Conservation (phyloP, 1,140 invertebrate species). For the Ruditapes philippinarum region DNA sequence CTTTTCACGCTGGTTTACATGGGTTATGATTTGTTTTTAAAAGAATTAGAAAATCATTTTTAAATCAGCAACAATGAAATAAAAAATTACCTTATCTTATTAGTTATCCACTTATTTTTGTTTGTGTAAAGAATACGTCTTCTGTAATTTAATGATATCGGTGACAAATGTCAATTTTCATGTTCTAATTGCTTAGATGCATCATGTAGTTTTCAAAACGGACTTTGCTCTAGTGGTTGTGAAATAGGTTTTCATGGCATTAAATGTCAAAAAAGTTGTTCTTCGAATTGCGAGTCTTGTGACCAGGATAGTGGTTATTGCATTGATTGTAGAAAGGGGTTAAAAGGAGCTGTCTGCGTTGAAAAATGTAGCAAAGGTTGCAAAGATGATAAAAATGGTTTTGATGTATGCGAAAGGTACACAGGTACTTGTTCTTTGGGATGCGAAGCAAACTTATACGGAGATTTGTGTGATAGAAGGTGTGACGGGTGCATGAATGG, state of each 20-base stretch:
- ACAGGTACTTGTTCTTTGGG: background rate
- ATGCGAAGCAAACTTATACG: background rate
- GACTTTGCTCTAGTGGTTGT: background rate
- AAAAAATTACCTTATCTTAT: too few relatives aligned
- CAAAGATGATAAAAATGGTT: background rate
- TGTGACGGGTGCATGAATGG: background rate
- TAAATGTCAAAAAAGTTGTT: background rate
- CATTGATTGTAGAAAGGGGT: slow-evolving; percentile 10
- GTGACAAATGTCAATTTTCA: background rate
- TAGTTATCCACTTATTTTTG: too few relatives aligned
- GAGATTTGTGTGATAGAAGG: background rate
- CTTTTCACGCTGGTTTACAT: too few relatives aligned
- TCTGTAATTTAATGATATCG: too few relatives aligned
- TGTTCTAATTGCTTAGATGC: slow-evolving; percentile 10
- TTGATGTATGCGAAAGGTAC: background rate
- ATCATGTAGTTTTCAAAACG: background rate
- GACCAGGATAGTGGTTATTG: slow-evolving; percentile 27
- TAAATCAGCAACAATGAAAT: too few relatives aligned
- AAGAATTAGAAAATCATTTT: too few relatives aligned
- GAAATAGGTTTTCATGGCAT: background rate
- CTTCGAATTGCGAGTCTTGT: slow-evolving; percentile 9
- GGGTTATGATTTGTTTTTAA: too few relatives aligned
- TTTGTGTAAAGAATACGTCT: too few relatives aligned
- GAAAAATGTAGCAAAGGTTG: background rate
- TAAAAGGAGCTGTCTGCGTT: slow-evolving; percentile 5